Evolutionary conservation across 2,888 invertebrate species (phyloP), one percentile per base, ranked within the genome.

Genomic region (Cepaea hortensis): DNA sequence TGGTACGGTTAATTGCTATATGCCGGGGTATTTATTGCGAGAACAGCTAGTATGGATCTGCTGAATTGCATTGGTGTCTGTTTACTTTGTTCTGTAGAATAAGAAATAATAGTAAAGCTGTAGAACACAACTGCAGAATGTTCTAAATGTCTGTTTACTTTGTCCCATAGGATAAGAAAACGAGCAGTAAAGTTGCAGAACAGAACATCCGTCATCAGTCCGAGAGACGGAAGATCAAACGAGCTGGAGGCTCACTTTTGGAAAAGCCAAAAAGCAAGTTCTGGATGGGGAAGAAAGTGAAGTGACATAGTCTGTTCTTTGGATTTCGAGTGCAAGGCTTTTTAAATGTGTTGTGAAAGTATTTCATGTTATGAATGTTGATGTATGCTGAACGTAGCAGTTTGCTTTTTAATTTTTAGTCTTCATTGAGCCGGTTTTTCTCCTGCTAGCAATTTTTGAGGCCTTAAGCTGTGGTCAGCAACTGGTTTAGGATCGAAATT

Each of bases 191-290:
- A 62, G 35, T n/a, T 15, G 50, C n/a, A n/a, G 81, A 85, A 65
- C 81, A 81, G 46, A 85, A 73, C 13, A 75, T 73, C 55, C 75
- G 50, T 48, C 85, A 85, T 75, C 85, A 92, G 61, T 88, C 91
- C 79, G 95, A 95, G 89, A 90, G 95, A 80, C 92, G 92, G 77
- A 92, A 94, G 88, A 80, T 95, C 0, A 91, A 94, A 4, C 89
- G 95, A 79, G 94, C 95, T n/a, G 94, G 94, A 15, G 90, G 90
- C 5, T 90, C 91, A 55, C 91, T 93, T 46, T 90, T 91, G 3
- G 91, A 90, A 87, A 92, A 93, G 89, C 88, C 88, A 20, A 91
- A 91, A 89, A 91, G 93, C n/a, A 93, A 92, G 81, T 92, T 90
- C 86, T 93, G 92, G 92, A 92, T 91, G 91, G 92, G 93, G 9